These are phyloP conservation scores for Apodemus sylvaticus DNA, from an alignment of 2,113 vertebrate genomes.

Conservation along the genomic window DNA sequence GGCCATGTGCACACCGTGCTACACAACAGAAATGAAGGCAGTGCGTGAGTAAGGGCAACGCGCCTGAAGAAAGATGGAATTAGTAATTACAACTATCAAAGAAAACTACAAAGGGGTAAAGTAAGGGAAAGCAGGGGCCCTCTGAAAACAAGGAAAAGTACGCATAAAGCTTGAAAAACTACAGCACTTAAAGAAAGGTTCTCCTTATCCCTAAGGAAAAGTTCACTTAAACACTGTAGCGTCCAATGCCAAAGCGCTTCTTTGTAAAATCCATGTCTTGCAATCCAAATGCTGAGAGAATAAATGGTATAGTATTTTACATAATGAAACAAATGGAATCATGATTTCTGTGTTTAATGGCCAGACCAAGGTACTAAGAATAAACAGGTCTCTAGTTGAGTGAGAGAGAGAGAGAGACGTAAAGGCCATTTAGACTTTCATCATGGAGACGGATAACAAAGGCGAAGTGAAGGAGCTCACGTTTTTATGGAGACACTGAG, in stretches of 20 bases:
- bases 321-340: slow-evolving; percentile 55
- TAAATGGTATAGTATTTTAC: slow-evolving; percentile 18
- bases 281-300: slow-evolving; percentile 44
- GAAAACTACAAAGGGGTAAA: not conserved
- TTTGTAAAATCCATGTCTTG: not conserved
- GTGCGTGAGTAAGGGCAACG: not conserved
- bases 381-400: slow-evolving; percentile 56
- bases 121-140: not conserved
- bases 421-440: slow-evolving; percentile 26
- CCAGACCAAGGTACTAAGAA: slow-evolving; percentile 56
- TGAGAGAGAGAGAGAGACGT: slow-evolving; percentile 62
- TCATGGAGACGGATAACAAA: slow-evolving; percentile 50
- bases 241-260: not conserved
- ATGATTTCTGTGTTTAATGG: slow-evolving; percentile 48
- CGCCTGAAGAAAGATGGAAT: not conserved
- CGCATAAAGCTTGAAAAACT: not conserved
- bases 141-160: not conserved
- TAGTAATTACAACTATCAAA: not conserved
- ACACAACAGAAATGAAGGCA: not conserved
- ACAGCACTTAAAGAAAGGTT: not conserved
- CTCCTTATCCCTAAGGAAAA: not conserved
- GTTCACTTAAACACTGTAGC: slow-evolving; percentile 2
- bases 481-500: slow-evolving; percentile 1
- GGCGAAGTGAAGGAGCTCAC: slow-evolving; percentile 35
- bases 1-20: not conserved